Evolutionary conservation across 2,113 vertebrate genomes (phyloP).

Genomic region (Austrofundulus limnaeus): DNA sequence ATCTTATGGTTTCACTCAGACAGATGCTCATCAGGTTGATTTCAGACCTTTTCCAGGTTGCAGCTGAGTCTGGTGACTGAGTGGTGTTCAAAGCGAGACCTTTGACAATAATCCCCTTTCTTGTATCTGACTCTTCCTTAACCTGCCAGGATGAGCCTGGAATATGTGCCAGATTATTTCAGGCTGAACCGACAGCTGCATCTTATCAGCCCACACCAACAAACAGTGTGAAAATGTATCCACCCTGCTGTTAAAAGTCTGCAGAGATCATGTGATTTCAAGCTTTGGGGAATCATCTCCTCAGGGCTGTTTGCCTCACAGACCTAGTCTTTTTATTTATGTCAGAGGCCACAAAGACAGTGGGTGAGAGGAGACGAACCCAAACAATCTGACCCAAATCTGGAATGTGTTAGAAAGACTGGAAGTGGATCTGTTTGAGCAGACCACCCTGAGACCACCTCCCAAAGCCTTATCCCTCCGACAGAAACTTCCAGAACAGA

Average conservation of each 20-base stretch:
- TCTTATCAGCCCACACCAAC: constrained; percentile 11
- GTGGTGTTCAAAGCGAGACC: not conserved
- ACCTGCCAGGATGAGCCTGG: constrained; percentile 7
- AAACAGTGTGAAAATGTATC: constrained; percentile 9
- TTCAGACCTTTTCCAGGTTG: not conserved
- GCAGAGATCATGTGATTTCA: constrained; percentile 13
- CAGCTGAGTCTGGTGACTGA: not conserved
- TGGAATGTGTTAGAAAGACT: constrained; percentile 23
- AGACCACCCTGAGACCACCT: constrained; percentile 35
- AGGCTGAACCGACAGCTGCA: not conserved
- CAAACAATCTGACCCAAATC: constrained; percentile 36
- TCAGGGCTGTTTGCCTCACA: constrained; percentile 23
- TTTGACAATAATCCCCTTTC: not conserved
- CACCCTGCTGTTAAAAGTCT: constrained; percentile 1
- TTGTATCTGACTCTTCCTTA: not conserved
- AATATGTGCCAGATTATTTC: not conserved
- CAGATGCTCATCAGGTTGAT: not conserved
- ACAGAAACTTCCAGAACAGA: constrained; percentile 12
- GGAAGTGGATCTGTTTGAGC: constrained; percentile 39
- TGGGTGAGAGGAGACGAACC: constrained; percentile 12
- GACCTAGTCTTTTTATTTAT: constrained; percentile 25
- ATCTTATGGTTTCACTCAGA: not conserved
- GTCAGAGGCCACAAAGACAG: not conserved
- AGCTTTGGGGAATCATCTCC: constrained; percentile 12
- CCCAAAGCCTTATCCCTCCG: constrained; percentile 27